Evolutionary conservation across 2,888 invertebrate species (phyloP), one percentile per base, ranked within the genome.

Genomic region (Synergus laeviventris): DNA sequence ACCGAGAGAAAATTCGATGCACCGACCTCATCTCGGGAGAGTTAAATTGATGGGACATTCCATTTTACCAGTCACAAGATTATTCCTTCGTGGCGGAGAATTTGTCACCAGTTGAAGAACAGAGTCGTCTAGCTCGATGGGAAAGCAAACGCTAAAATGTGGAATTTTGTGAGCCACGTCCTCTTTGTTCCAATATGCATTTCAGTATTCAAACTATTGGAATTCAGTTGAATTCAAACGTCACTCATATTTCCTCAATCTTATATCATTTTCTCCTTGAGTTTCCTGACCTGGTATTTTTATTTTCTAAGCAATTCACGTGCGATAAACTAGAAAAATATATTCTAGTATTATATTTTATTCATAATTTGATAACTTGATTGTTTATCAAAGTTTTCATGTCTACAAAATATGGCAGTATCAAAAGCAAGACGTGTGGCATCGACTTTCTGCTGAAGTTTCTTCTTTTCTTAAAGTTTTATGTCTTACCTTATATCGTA

Each of bases 41-140:
- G 45, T 66, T 24, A 66, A 66, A 84, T 84, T 84, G 85, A 84
- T 82, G 82, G 84, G 74, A 76, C 76, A 64, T 70, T 79, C 77
- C 62, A 60, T 77, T 70, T 78, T 64, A 61, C 66, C 59, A 74
- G 77, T 79, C 77, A 80, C 64, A 79, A 80, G 85, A 84, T 84
- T 83, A 84, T 82, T 84, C 81, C 80, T 82, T 77, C 77, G 61
- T 74, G 74, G 78, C 76, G 76, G 81, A 66, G 79, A 84, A 84
- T 85, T 84, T 83, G 84, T 84, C 84, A 81, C 79, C 45, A 73
- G 61, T 59, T 18, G 24, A 76, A 74, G 74, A 80, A 76, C 78
- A 77, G 70, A 66, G 16, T 66, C 42, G 45, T 66, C 45, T n/a
- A n/a, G n/a, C n/a, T 66, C 45, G 16, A 16, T 64, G 5, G n/a